Evolutionary conservation across 2,113 vertebrate species (phyloP).

Genomic region (Macquaria australasica): DNA sequence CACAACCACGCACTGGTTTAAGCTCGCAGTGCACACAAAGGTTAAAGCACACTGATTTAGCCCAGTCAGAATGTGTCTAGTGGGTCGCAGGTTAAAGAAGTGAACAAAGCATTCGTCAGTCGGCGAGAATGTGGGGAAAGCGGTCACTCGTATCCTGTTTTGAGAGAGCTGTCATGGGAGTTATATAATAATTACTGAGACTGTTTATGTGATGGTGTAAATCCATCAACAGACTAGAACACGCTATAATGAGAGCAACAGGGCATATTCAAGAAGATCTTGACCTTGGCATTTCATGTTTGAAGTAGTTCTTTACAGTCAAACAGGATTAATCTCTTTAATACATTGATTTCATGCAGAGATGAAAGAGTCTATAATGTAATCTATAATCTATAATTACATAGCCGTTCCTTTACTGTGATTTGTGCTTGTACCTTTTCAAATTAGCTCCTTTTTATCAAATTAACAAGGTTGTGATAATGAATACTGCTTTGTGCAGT

Average conservation of each 20-base stretch:
- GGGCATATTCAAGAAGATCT: not conserved
- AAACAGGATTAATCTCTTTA: slow-evolving; percentile 22
- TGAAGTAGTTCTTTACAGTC: slow-evolving; percentile 13
- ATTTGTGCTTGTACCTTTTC: not conserved
- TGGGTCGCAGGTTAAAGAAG: slow-evolving; percentile 50
- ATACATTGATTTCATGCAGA: not conserved
- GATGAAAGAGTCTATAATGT: slow-evolving; percentile 15
- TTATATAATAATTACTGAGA: slow-evolving; percentile 27
- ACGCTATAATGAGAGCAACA: not conserved
- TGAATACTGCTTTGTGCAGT: not conserved
- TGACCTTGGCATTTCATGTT: not conserved
- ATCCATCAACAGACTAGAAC: slow-evolving; percentile 6
- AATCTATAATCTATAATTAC: no score
- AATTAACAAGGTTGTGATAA: not conserved
- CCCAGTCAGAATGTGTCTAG: slow-evolving; percentile 17
- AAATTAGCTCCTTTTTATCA: slow-evolving; percentile 3
- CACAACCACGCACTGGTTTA: slow-evolving; percentile 28
- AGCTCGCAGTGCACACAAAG: slow-evolving; percentile 43
- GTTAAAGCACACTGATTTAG: slow-evolving; percentile 41
- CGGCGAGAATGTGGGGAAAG: slow-evolving; percentile 34
- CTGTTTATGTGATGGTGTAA: slow-evolving; percentile 26
- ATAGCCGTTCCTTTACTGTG: not conserved
- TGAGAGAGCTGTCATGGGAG: slow-evolving; percentile 51
- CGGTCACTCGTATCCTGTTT: slow-evolving; percentile 46
- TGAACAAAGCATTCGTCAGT: slow-evolving; percentile 53